phyloP scores from a whole-genome alignment of 2,888 invertebrate genomes.

The Syritta pipiens region DNA sequence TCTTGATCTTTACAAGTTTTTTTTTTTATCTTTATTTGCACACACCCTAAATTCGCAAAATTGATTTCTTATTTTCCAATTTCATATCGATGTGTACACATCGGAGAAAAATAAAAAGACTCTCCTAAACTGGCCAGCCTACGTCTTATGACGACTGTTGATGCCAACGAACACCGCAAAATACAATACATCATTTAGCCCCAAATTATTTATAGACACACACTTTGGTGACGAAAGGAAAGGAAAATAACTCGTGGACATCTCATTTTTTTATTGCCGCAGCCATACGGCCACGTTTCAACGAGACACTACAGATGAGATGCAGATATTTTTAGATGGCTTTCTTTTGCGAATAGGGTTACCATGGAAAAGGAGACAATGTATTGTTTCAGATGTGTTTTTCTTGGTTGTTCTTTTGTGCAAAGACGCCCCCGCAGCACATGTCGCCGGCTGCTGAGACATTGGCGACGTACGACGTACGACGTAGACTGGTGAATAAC shows the following conservation, averaged over 20 bases:
- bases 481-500: conserved; percentile 59
- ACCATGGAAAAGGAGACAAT: background rate
- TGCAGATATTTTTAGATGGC: background rate
- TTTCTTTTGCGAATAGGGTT: background rate
- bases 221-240: conserved; percentile 9
- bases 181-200: too few relatives aligned
- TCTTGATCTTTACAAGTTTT: conserved; percentile 11
- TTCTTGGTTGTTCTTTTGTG: background rate
- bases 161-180: too few relatives aligned
- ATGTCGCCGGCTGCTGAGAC: conserved; percentile 31
- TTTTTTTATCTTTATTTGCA: background rate
- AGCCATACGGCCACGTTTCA: conserved; percentile 48
- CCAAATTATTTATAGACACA: conserved; percentile 39
- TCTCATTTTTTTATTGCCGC: conserved; percentile 7
- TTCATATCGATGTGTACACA: conserved; percentile 17
- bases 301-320: background rate
- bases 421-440: conserved; percentile 45
- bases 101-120: background rate
- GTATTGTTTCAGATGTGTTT: too few relatives aligned
- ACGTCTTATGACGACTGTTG: background rate
- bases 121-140: background rate
- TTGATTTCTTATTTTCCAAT: conserved; percentile 20
- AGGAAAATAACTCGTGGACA: conserved; percentile 8
- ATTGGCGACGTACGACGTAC: background rate
- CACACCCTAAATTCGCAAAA: too few relatives aligned